These are phyloP conservation scores for Meriones psammophilus DNA, from an alignment of 2,797 vertebrate genomes.

Conservation along the genomic window DNA sequence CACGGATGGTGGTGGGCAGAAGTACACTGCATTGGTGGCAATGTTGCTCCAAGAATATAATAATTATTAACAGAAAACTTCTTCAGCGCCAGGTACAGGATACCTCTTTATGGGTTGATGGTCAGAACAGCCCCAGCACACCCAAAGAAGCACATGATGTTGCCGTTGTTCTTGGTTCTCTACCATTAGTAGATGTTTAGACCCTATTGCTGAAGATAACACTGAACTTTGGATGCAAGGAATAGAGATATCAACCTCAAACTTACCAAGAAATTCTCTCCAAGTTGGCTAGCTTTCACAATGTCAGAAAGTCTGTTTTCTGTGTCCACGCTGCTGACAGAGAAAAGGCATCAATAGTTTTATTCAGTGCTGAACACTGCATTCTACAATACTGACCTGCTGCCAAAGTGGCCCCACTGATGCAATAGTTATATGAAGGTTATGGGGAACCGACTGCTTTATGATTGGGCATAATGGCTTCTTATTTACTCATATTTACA, in stretches of 20 bases:
- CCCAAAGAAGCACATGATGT: background rate
- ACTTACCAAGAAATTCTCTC: background rate
- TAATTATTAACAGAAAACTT: background rate
- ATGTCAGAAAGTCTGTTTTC: background rate
- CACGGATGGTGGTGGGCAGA: background rate
- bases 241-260: background rate
- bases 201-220: background rate
- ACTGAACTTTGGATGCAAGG: background rate
- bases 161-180: background rate
- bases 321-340: background rate
- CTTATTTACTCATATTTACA: background rate
- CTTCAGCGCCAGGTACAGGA: background rate
- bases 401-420: background rate
- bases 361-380: background rate
- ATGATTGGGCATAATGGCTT: background rate
- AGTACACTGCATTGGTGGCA: background rate
- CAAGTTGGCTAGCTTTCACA: background rate
- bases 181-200: background rate
- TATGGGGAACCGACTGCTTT: background rate
- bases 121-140: background rate
- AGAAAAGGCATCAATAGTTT: background rate
- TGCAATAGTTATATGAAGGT: background rate
- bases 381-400: background rate
- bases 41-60: background rate
- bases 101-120: background rate